Evolutionary conservation across 2,113 vertebrate genomes (phyloP).

Genomic region (Catagonus wagneri): DNA sequence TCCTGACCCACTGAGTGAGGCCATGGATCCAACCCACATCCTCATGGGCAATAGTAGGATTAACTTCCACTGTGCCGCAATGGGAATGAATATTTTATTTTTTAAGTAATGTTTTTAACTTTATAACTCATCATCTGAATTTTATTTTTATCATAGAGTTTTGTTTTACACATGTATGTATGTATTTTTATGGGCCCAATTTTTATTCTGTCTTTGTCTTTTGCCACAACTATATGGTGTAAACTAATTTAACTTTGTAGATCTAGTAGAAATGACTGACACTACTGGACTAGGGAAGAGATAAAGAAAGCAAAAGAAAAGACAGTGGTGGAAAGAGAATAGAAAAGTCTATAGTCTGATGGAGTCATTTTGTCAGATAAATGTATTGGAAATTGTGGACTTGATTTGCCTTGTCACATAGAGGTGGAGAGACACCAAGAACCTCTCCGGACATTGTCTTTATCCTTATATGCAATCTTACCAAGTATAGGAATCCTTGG

Average conservation of each 20-base stretch:
- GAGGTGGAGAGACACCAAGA: not conserved
- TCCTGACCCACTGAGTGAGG: too few species aligned
- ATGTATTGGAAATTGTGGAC: not conserved
- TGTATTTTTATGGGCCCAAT: not conserved
- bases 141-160: not conserved
- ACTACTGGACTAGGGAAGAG: not conserved
- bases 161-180: not conserved
- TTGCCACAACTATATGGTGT: not conserved
- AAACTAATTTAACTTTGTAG: not conserved
- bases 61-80: too few species aligned
- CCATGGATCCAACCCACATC: too few species aligned
- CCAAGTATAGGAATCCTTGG: not conserved
- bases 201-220: conserved; percentile 11
- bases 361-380: not conserved
- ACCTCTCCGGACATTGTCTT: not conserved
- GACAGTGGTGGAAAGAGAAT: not conserved
- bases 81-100: not conserved
- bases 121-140: not conserved
- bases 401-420: not conserved
- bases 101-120: conserved; percentile 5
- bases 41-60: too few species aligned
- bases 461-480: not conserved
- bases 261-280: not conserved
- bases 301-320: not conserved
- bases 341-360: not conserved